Conservation (phyloP, 2,888 invertebrate genomes). For the Pristionchus exspectatus region DNA sequence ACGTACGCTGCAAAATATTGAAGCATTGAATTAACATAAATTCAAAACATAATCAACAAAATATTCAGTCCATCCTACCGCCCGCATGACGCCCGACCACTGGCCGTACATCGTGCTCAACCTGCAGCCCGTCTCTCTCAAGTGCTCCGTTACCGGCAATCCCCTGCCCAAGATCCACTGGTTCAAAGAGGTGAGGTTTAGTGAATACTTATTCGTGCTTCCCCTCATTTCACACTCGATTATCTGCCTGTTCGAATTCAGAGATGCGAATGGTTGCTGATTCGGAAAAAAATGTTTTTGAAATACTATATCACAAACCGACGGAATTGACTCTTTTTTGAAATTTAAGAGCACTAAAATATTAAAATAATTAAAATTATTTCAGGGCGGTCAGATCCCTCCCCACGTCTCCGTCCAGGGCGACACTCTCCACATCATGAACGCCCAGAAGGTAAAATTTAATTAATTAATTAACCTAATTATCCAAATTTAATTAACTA, state of each 20-base stretch:
- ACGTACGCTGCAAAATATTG: no score
- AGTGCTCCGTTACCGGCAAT: conserved; percentile 71
- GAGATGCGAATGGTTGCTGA: no score
- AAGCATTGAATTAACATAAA: neutral
- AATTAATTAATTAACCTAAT: neutral
- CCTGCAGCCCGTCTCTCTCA: conserved; percentile 55
- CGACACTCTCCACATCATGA: conserved; percentile 16
- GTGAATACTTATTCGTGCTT: no score
- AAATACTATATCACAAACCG: no score
- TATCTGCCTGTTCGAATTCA: no score
- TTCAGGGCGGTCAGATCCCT: conserved; percentile 31
- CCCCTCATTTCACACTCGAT: no score
- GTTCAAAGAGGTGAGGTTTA: conserved; percentile 50
- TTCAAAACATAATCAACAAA: no score
- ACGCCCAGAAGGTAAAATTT: neutral
- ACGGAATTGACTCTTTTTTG: no score
- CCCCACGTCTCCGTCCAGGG: conserved; percentile 31
- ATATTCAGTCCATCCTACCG: conserved; percentile 26
- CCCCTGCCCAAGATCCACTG: conserved; percentile 70
- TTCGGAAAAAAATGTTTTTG: no score
- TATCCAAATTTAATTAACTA: neutral
- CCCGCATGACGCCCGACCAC: conserved; percentile 51
- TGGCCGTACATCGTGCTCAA: conserved; percentile 51
- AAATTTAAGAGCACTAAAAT: neutral
- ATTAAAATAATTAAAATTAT: neutral